Conservation (phyloP, 2,888 invertebrate species). For the Aphodius granarius region DNA sequence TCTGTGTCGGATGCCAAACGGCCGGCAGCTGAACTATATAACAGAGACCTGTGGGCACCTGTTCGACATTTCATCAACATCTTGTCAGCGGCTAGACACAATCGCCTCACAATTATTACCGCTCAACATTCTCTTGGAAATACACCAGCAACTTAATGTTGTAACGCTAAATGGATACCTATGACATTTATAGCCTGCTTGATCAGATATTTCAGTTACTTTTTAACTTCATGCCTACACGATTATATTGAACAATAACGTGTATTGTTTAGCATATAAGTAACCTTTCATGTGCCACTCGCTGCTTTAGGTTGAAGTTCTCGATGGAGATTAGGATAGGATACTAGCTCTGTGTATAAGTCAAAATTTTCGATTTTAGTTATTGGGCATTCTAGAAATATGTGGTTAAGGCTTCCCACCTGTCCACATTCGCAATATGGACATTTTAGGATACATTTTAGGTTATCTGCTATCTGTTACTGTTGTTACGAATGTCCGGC, state of each 20-base stretch:
- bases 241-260: neutral
- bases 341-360: too few relatives aligned
- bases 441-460: too few relatives aligned
- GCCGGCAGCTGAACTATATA: slow-evolving; percentile 33
- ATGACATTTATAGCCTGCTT: neutral
- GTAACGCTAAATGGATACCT: neutral
- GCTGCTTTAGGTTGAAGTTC: too few relatives aligned
- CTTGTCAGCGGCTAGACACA: slow-evolving; percentile 33
- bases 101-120: slow-evolving; percentile 30
- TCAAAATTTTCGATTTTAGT: too few relatives aligned
- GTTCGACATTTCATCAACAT: slow-evolving; percentile 42
- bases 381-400: too few relatives aligned
- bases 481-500: too few relatives aligned
- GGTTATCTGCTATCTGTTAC: too few relatives aligned
- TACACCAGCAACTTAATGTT: neutral
- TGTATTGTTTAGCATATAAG: neutral
- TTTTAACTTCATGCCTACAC: neutral
- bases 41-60: slow-evolving; percentile 35
- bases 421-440: too few relatives aligned
- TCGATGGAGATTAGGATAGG: too few relatives aligned
- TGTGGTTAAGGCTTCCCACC: too few relatives aligned
- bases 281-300: too few relatives aligned
- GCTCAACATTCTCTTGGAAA: slow-evolving; percentile 7
- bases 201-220: neutral
- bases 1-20: slow-evolving; percentile 35